These are phyloP conservation scores for Malurus splendens DNA, from an alignment of 2,797 vertebrate genomes.

Conservation along the genomic window DNA sequence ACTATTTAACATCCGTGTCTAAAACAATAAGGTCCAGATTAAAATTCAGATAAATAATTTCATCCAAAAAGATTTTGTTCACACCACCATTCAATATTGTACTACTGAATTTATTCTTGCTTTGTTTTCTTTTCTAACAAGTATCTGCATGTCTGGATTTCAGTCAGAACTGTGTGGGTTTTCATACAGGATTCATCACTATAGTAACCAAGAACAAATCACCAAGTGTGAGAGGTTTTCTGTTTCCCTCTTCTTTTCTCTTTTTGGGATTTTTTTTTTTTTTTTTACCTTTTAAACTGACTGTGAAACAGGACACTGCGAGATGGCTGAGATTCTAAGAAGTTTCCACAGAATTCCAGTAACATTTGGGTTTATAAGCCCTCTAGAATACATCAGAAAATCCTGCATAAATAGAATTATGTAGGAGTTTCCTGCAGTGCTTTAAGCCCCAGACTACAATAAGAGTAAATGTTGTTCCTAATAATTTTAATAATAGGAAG, in stretches of 20 bases:
- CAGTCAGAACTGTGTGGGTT: slow-evolving; percentile 15
- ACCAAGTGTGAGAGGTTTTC: slow-evolving; percentile 5
- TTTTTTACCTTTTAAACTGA: background rate
- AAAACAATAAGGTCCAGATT: background rate
- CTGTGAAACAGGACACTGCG: background rate
- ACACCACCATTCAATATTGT: background rate
- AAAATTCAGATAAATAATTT: background rate
- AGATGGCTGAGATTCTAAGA: background rate
- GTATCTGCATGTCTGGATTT: slow-evolving; percentile 12
- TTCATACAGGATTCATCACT: slow-evolving; percentile 40
- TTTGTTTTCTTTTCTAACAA: slow-evolving; percentile 2
- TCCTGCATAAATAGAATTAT: background rate
- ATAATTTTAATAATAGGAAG: background rate
- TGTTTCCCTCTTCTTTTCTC: background rate
- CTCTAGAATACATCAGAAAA: background rate
- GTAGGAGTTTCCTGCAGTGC: background rate
- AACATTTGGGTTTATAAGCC: background rate
- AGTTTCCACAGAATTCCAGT: background rate
- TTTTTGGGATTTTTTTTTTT: background rate
- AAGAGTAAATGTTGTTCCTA: background rate
- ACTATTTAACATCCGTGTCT: background rate
- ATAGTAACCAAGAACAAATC: slow-evolving; percentile 49
- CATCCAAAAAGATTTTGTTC: background rate
- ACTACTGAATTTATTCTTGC: background rate
- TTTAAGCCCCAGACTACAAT: background rate